A percentile compares a stretch with the other conserved stretches of the same genome.
Conservation (phyloP, 2,888 invertebrate genomes). For the Drosophila helvetica region DNA sequence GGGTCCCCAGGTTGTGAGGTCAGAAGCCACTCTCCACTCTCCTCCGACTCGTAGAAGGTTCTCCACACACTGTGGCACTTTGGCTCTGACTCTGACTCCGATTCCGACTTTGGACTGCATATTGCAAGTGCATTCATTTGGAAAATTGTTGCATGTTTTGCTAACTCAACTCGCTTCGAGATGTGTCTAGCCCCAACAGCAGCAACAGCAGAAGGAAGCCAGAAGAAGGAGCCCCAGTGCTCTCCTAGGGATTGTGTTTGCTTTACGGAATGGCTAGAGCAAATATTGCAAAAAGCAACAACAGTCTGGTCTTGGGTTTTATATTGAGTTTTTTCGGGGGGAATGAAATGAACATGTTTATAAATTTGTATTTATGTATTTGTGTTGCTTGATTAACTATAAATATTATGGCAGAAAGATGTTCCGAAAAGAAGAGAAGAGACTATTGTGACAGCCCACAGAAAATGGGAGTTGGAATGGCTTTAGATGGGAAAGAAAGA, state of each 20-base stretch:
- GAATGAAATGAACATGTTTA: slow-evolving; percentile 65
- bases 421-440: slow-evolving; percentile 38
- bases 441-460: slow-evolving; percentile 35
- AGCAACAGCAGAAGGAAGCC: neutral
- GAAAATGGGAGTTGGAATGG: slow-evolving; percentile 29
- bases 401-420: slow-evolving; percentile 68
- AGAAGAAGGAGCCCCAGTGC: neutral
- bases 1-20: slow-evolving; percentile 27
- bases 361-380: slow-evolving; percentile 74
- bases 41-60: neutral
- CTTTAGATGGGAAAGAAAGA: neutral
- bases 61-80: slow-evolving; percentile 13
- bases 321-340: neutral
- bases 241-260: slow-evolving; percentile 41
- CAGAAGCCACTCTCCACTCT: slow-evolving; percentile 30
- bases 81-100: slow-evolving; percentile 10
- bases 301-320: slow-evolving; percentile 8
- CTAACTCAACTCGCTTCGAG: slow-evolving; percentile 65
- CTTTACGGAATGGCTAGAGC: slow-evolving; percentile 31
- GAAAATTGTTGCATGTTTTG: slow-evolving; percentile 80
- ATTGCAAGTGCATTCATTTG: slow-evolving; percentile 78
- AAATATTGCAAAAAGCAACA: slow-evolving; percentile 58
- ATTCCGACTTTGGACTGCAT: slow-evolving; percentile 50
- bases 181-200: slow-evolving; percentile 55
- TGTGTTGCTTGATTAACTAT: slow-evolving; percentile 76